Evolutionary conservation across 2,113 vertebrate genomes (phyloP).

Genomic region (Proteles cristata): DNA sequence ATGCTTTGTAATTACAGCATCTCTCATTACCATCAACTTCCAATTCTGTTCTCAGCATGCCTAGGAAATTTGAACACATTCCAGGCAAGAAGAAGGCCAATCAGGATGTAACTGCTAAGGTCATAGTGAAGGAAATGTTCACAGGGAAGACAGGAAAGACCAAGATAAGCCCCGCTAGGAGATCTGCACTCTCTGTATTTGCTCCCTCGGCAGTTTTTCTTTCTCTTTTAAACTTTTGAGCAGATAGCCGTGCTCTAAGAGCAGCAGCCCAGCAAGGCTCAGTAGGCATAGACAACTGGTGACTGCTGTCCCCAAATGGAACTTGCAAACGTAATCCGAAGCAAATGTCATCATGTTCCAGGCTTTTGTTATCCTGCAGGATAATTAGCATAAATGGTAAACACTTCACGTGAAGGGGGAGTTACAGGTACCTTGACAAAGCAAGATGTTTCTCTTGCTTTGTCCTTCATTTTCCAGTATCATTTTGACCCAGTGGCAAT

Average conservation of each 20-base stretch:
- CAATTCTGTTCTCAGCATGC: slow-evolving; percentile 70
- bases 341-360: background rate
- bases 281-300: background rate
- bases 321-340: background rate
- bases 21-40: slow-evolving; percentile 67
- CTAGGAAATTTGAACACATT: slow-evolving; percentile 57
- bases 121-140: slow-evolving; percentile 19
- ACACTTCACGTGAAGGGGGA: background rate
- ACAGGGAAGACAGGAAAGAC: background rate
- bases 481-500: background rate
- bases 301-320: background rate
- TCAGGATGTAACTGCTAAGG: slow-evolving; percentile 48
- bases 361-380: background rate
- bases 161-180: background rate
- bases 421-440: background rate
- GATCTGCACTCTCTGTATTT: background rate
- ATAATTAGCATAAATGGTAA: background rate
- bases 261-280: background rate
- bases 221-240: background rate
- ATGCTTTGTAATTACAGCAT: slow-evolving; percentile 64
- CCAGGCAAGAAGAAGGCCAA: slow-evolving; percentile 54
- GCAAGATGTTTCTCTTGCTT: background rate
- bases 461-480: background rate
- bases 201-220: slow-evolving; percentile 55
- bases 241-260: background rate